Evolutionary conservation across 2,888 invertebrate species (phyloP).

Genomic region (Hipparchia sbordonii): DNA sequence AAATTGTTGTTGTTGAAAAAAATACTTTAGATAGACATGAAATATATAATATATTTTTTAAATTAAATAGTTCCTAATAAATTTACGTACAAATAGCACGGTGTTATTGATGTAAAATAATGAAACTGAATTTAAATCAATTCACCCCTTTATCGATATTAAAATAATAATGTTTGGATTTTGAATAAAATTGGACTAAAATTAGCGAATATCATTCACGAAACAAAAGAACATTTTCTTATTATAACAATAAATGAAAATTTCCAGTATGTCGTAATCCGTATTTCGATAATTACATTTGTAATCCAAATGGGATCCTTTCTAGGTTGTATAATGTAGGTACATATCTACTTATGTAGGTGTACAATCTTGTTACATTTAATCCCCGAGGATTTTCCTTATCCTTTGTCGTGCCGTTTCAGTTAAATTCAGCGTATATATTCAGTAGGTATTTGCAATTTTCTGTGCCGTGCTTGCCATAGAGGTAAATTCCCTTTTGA

Average conservation of each 20-base stretch:
- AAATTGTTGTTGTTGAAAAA: too few species aligned
- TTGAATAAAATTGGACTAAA: background rate
- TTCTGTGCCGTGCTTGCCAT: background rate
- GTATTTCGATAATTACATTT: conserved; percentile 37
- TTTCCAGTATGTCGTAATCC: background rate
- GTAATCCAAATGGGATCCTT: conserved; percentile 31
- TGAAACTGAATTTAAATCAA: too few species aligned
- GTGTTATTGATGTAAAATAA: too few species aligned
- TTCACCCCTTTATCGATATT: too few species aligned
- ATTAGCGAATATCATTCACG: background rate
- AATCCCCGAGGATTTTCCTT: conserved; percentile 21
- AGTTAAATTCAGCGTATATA: conserved; percentile 14
- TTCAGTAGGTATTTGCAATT: conserved; percentile 6
- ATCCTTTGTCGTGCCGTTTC: conserved; percentile 20
- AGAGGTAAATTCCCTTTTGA: background rate
- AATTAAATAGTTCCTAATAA: too few species aligned
- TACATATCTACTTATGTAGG: conserved; percentile 9
- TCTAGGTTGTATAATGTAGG: background rate
- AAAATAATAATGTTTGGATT: background rate
- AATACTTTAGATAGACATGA: too few species aligned
- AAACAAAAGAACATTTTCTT: background rate
- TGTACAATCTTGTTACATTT: conserved; percentile 19
- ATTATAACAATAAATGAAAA: background rate
- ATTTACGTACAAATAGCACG: too few species aligned
- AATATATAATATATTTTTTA: too few species aligned